These are phyloP conservation scores for Girardinichthys multiradiatus DNA, from an alignment of 2,113 vertebrate species.

Conservation along the genomic window DNA sequence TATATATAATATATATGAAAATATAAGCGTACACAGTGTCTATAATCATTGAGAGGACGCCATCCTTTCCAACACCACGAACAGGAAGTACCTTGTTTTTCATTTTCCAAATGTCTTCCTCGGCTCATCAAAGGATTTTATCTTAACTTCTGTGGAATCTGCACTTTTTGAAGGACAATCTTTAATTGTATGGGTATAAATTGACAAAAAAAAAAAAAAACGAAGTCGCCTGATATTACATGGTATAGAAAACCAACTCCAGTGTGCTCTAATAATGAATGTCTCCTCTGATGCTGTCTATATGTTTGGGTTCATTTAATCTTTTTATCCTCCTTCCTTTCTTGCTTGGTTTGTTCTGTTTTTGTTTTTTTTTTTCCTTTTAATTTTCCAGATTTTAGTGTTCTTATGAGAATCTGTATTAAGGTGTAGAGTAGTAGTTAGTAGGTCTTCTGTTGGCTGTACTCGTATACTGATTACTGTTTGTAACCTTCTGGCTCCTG, in stretches of 20 bases:
- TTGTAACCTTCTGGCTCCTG: constrained; percentile 81
- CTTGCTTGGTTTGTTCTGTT: constrained; percentile 82
- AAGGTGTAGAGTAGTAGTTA: constrained; percentile 80
- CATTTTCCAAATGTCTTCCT: constrained; percentile 82
- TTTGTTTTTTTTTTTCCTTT: constrained; percentile 35
- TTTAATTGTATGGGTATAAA: constrained; percentile 84
- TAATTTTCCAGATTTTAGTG: constrained; percentile 78
- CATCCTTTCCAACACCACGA: constrained; percentile 69
- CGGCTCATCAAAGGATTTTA: constrained; percentile 79
- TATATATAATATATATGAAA: constrained; percentile 65
- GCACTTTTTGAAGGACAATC: constrained; percentile 90
- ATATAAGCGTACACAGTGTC: constrained; percentile 76
- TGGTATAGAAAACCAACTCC: constrained; percentile 82
- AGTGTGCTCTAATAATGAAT: constrained; percentile 83
- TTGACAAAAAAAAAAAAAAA: constrained; percentile 67
- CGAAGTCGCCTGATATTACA: constrained; percentile 80
- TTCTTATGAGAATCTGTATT: constrained; percentile 82
- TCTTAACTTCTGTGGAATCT: constrained; percentile 78
- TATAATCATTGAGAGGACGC: constrained; percentile 68
- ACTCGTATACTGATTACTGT: constrained; percentile 86
- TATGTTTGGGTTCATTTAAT: constrained; percentile 71
- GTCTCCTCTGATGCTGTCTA: constrained; percentile 83
- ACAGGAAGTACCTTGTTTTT: constrained; percentile 80
- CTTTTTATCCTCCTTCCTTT: constrained; percentile 73
- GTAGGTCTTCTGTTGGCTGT: constrained; percentile 85